Conservation (phyloP, 2,113 vertebrate genomes). For the Choloepus hoffmanni region DNA sequence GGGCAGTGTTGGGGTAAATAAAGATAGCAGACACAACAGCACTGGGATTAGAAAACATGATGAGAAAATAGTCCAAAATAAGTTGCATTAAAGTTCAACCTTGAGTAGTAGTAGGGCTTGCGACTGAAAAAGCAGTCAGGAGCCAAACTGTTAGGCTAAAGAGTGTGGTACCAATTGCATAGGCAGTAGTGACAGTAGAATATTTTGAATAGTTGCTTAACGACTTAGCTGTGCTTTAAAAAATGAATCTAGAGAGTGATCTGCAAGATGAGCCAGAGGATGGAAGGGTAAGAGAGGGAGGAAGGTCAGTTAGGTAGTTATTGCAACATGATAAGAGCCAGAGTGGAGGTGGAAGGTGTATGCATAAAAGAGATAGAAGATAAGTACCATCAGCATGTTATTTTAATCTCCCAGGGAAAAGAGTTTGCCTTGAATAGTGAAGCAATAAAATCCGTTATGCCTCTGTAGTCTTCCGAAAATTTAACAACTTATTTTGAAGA, state of each 20-base stretch:
- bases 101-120: not conserved
- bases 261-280: not conserved
- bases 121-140: not conserved
- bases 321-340: not conserved
- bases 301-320: not conserved
- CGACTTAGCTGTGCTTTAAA: not conserved
- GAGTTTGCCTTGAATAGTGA: constrained; percentile 51
- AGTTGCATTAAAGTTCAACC: not conserved
- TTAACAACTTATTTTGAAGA: constrained; percentile 30
- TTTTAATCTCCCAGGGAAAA: constrained; percentile 48
- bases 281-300: not conserved
- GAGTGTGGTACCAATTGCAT: not conserved
- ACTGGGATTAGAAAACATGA: not conserved
- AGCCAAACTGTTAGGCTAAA: not conserved
- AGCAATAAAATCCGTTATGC: constrained; percentile 26
- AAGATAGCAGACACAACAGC: not conserved
- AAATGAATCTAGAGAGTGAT: not conserved
- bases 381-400: not conserved
- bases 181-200: not conserved
- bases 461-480: constrained; percentile 45
- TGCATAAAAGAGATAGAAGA: constrained; percentile 2
- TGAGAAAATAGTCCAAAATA: not conserved
- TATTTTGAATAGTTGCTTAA: not conserved
- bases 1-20: not conserved
- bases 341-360: not conserved